Conservation (phyloP, 2,797 vertebrate genomes). For the Choloepus didactylus region DNA sequence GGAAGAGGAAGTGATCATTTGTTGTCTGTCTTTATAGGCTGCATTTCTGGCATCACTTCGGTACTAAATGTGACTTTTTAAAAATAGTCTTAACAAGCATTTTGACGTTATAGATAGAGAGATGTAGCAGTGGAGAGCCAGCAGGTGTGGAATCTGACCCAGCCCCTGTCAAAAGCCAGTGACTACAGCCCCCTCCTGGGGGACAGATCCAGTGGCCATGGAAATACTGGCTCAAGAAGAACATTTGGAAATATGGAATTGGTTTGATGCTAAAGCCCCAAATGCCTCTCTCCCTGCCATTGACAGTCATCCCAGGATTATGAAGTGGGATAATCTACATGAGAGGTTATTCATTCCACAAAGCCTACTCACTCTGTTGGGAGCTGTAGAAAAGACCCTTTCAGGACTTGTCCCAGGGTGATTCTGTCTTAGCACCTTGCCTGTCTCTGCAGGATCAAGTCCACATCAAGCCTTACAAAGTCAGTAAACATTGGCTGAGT, state of each 20-base stretch:
- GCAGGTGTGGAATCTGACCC: slow-evolving; percentile 14
- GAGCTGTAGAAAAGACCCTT: not conserved
- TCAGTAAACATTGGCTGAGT: not conserved
- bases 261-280: not conserved
- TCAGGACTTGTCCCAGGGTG: rapidly evolving
- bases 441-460: not conserved
- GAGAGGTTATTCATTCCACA: not conserved
- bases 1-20: slow-evolving; percentile 80
- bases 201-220: not conserved
- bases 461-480: not conserved
- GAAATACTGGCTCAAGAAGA: not conserved
- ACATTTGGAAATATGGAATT: not conserved
- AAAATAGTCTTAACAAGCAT: slow-evolving; percentile 70
- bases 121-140: slow-evolving; percentile 16
- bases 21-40: slow-evolving; percentile 57
- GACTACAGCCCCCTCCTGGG: not conserved
- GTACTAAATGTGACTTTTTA: slow-evolving; percentile 79
- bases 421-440: not conserved
- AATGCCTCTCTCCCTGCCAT: not conserved
- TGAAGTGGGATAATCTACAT: not conserved
- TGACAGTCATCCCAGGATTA: not conserved
- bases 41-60: slow-evolving; percentile 69
- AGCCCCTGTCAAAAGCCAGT: not conserved
- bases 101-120: slow-evolving; percentile 69
- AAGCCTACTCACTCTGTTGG: not conserved